Base-by-base conservation (phyloP, 92 coral and sea anemone species). In the Phymanthus crucifer region DNA sequence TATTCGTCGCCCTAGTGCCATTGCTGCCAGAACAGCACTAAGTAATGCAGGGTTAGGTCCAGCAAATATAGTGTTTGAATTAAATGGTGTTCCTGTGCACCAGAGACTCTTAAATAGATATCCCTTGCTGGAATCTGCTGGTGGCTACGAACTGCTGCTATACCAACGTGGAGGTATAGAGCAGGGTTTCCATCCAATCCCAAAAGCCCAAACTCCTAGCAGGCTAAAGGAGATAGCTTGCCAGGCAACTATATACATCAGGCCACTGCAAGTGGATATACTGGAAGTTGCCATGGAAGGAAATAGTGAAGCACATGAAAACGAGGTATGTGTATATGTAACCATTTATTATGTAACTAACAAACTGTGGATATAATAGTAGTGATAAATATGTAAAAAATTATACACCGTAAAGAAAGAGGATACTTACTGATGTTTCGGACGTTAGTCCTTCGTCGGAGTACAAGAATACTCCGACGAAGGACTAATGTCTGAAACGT, bases 61-160 rank as follows among this genome's bases (percentile, higher is more conserved):
- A 32, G 91, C 73, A 10, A 70, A 70, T 23, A 82, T 87, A n/a
- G 79, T 72, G 2, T 68, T 61, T 29, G 82, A 87, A 19, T 26
- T 87, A 31, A 40, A 79, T 74, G 80, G 67, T 7, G 65, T 9
- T 29, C 48, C 66, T 17, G 33, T 87, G 27, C 88, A 83, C 37
- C 37, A 48, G 7, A 11, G 67, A 23, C 72, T 83, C 23, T 2
- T 83, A 1, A 80, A 83, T 21, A 66, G 79, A 31, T 87, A 32
- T 78, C 82, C 82, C 58, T 83, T 46, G 7, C 85, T 83, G 57
- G 29, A 66, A 71, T 52, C 45, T 23, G 84, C 78, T 29, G 91
- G 91, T 43, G 88, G 91, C 8, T 87, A 83, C 38, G 82, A 83
- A 35, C 76, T 87, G 46, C 75, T 72, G 21, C 68, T 87, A 6